Evolutionary conservation across 2,888 invertebrate species (phyloP).

Genomic region (Melangyna quadrimaculata): DNA sequence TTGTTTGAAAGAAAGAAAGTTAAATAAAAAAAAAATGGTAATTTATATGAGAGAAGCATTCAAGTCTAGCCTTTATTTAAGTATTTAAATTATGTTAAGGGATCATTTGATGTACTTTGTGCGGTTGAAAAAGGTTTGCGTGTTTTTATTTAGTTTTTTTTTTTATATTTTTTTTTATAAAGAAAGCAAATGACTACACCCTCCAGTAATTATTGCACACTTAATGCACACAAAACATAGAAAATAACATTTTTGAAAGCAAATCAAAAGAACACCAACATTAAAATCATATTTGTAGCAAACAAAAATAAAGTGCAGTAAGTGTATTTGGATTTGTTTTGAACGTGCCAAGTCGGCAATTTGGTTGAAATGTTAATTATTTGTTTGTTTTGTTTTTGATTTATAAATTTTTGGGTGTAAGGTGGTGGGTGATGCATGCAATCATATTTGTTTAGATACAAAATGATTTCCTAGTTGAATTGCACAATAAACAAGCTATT

Average conservation of each 20-base stretch:
- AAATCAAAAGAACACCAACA: background rate
- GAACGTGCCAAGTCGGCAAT: slow-evolving; percentile 15
- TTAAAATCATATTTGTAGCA: background rate
- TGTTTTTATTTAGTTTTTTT: background rate
- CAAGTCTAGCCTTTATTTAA: background rate
- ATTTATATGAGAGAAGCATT: background rate
- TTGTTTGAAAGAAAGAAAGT: slow-evolving; percentile 3
- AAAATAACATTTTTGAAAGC: background rate
- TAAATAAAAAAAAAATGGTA: background rate
- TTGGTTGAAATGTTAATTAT: background rate
- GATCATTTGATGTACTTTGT: background rate
- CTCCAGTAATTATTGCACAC: background rate
- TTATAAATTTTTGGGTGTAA: background rate
- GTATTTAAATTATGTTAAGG: background rate
- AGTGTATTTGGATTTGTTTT: background rate
- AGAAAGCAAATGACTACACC: background rate
- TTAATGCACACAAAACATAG: background rate
- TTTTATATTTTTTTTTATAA: background rate
- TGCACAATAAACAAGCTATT: background rate
- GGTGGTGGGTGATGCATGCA: background rate
- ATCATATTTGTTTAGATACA: background rate
- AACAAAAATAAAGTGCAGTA: background rate
- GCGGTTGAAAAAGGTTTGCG: background rate
- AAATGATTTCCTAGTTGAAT: background rate
- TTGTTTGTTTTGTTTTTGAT: background rate